These are phyloP conservation scores for Eumeta japonica DNA, from an alignment of 1,140 invertebrate species.

Conservation along the genomic window DNA sequence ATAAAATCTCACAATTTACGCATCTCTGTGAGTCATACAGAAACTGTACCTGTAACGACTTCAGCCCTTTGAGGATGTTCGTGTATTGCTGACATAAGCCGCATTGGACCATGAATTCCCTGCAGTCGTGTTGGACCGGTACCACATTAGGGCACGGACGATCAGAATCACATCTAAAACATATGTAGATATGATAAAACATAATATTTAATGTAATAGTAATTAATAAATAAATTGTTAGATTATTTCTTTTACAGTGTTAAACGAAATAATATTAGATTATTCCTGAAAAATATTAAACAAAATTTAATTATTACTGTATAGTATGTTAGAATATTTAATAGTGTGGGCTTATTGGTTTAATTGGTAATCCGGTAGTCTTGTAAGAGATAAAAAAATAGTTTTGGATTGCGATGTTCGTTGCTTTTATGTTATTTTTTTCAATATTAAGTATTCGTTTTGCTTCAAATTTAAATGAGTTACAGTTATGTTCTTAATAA, in stretches of 20 bases:
- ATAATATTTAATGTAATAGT: not conserved
- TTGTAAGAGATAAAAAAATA: no score
- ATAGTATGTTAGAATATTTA: slow-evolving; percentile 4
- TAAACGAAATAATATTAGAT: not conserved
- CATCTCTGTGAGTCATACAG: no score
- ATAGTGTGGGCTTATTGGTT: no score
- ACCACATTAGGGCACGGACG: slow-evolving; percentile 64
- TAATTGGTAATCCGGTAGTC: no score
- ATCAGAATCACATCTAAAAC: slow-evolving; percentile 60
- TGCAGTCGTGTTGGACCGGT: slow-evolving; percentile 62
- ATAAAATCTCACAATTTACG: no score
- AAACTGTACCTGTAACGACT: slow-evolving; percentile 64
- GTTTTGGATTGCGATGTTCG: no score
- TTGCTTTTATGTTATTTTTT: no score
- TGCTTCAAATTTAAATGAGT: no score
- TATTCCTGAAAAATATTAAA: not conserved
- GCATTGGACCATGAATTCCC: slow-evolving; percentile 71
- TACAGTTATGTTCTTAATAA: no score
- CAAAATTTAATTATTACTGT: slow-evolving; percentile 1
- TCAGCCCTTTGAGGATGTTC: slow-evolving; percentile 76
- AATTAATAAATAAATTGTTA: not conserved
- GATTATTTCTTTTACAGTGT: not conserved
- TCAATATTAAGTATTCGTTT: no score
- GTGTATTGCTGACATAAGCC: slow-evolving; percentile 67
- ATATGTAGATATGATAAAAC: not conserved